These are phyloP conservation scores for Eumerus sabulonum DNA, from an alignment of 2,888 invertebrate genomes.

Conservation along the genomic window DNA sequence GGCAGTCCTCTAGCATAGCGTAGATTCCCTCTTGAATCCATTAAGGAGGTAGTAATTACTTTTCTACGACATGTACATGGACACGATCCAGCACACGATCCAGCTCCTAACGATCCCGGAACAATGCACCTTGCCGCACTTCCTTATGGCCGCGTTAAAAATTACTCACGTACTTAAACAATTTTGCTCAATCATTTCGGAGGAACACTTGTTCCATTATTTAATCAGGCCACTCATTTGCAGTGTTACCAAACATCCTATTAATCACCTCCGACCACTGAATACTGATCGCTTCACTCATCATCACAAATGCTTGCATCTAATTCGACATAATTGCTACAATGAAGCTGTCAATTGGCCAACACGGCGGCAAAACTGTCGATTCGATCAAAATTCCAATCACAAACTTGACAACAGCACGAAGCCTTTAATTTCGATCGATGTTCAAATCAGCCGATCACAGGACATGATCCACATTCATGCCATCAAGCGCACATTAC, in stretches of 20 bases:
- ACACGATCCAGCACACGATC: no score
- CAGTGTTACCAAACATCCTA: slow-evolving; percentile 4
- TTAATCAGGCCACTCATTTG: slow-evolving; percentile 11
- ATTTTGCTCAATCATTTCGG: neutral
- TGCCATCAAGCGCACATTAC: no score
- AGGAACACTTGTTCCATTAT: slow-evolving; percentile 14
- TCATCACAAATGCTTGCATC: slow-evolving; percentile 35
- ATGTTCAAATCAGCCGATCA: slow-evolving; percentile 4
- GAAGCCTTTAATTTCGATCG: slow-evolving; percentile 43
- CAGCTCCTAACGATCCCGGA: no score
- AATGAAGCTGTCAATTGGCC: slow-evolving; percentile 56
- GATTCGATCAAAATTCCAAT: slow-evolving; percentile 56
- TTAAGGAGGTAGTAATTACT: no score
- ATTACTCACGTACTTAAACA: slow-evolving; percentile 7
- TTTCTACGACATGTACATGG: no score
- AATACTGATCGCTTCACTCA: slow-evolving; percentile 28
- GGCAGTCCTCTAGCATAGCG: no score
- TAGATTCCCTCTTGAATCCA: no score
- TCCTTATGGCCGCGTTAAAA: neutral
- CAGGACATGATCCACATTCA: slow-evolving; percentile 31
- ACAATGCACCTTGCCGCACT: no score
- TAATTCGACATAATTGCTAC: slow-evolving; percentile 56
- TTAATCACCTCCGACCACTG: slow-evolving; percentile 31
- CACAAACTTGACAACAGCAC: slow-evolving; percentile 54
- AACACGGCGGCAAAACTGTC: slow-evolving; percentile 20